phyloP scores from a whole-genome alignment of 2,113 vertebrate genomes.

The Copsychus sechellarum region DNA sequence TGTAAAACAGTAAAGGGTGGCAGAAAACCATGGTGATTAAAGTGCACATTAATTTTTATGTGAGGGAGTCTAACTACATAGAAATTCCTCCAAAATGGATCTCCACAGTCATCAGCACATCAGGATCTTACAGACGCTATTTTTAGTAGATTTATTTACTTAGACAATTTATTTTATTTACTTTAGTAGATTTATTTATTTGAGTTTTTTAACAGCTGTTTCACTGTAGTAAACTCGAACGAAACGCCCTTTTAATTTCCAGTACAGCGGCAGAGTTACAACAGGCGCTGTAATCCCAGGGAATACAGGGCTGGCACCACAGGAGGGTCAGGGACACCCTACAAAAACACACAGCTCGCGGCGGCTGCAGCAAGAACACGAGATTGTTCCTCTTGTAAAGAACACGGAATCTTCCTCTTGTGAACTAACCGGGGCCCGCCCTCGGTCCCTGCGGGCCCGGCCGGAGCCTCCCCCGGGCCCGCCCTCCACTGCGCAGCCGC shows the following conservation, averaged over 20 bases:
- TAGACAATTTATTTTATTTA: not conserved
- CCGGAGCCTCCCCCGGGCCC: not conserved
- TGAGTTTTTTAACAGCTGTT: rapidly evolving
- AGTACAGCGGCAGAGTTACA: rapidly evolving
- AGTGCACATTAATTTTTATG: rapidly evolving
- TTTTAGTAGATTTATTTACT: not conserved
- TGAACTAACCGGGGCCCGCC: no score
- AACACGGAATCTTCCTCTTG: no score
- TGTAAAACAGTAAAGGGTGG: not conserved
- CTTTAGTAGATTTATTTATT: not conserved
- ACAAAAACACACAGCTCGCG: no score
- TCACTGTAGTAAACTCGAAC: not conserved
- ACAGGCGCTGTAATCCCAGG: rapidly evolving
- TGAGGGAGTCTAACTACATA: rapidly evolving
- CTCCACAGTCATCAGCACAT: not conserved
- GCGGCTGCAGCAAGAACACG: no score
- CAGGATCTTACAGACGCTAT: rapidly evolving
- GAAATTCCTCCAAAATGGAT: not conserved
- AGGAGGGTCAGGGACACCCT: no score
- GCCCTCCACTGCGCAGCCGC: no score
- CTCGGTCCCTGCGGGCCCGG: no score
- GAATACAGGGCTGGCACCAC: not conserved
- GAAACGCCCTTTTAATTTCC: no score
- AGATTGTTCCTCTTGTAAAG: no score
- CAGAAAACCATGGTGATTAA: not conserved